These are phyloP conservation scores for Microplitis deprimator DNA, from an alignment of 2,888 invertebrate species.

Conservation along the genomic window DNA sequence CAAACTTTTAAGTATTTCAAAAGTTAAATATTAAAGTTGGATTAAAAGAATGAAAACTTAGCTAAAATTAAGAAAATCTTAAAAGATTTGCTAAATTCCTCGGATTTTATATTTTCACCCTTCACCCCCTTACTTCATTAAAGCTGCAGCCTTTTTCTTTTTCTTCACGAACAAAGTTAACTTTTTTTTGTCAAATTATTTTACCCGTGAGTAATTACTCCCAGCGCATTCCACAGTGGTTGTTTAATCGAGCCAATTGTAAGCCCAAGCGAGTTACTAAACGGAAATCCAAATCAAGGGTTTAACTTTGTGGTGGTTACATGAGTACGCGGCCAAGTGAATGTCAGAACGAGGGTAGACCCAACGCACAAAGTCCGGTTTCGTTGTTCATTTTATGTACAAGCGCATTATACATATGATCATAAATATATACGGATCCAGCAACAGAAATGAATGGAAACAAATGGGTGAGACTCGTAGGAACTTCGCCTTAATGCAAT, in stretches of 20 bases:
- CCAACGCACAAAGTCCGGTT: not conserved
- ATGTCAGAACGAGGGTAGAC: not conserved
- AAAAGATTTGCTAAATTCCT: not conserved
- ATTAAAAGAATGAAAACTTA: not conserved
- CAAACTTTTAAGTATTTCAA: not conserved
- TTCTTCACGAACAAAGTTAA: not conserved
- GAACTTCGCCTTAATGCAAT: too few species aligned
- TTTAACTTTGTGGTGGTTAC: constrained; percentile 26
- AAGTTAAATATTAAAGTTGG: not conserved
- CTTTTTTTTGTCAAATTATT: not conserved
- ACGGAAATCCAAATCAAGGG: constrained; percentile 65
- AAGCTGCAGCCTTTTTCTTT: constrained; percentile 16
- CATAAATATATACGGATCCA: not conserved
- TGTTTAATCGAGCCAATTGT: constrained; percentile 15
- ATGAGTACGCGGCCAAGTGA: constrained; percentile 25
- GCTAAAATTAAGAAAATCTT: not conserved
- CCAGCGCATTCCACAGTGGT: constrained; percentile 7
- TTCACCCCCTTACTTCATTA: not conserved
- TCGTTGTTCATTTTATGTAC: not conserved
- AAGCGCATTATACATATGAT: too few species aligned
- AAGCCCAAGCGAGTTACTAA: constrained; percentile 50
- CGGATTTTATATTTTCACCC: not conserved
- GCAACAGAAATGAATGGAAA: not conserved
- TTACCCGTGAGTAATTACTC: not conserved
- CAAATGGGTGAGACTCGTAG: not conserved